Base-by-base conservation (phyloP, 2,797 vertebrate genomes). In the Pseudochaenichthys georgianus region DNA sequence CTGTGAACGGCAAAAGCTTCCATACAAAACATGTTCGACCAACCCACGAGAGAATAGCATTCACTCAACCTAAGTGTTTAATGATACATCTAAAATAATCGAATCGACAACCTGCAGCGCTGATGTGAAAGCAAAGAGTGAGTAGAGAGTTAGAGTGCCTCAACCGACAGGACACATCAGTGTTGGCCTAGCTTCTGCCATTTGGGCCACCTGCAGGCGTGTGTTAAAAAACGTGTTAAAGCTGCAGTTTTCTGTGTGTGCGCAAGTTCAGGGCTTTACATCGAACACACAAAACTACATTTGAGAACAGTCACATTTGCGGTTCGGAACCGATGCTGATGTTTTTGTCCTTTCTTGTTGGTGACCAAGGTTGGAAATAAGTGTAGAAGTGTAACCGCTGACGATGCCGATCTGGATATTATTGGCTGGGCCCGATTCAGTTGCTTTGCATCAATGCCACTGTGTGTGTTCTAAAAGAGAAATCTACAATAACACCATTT, bases 381-480 rank as follows among this genome's bases (percentile, higher is more conserved):
- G 16, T 52, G 50, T 43, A 66, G 64, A 48, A 63, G 46, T 47
- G 45, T 38, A 70, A 74, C 28, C 70, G 72, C 72, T 77, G 75
- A 43, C 72, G 66, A 52, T 61, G 62, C 23, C 23, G 28, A 64
- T 45, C 52, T 57, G 52, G 57, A 77, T 68, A 46, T 64, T 81
- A 62, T 63, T 63, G 34, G 17, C 60, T 73, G 64, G 34, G 17
- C 64, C 48, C 54, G 41, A 73, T 73, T 87, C 81, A 77, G 54
- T 77, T 62, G 51, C 70, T 80, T 53, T 75, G 28, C 73, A 58
- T 69, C 73, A 79, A 42, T 77, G 67, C 80, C 78, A 65, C 57
- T 3, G 19, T 51, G 53, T 51, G 53, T 77, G 77, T 77, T 80
- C 28, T 79, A 74, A 89, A 89, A 54, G 11, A 17, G 65, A 85